Conservation (phyloP, 1,140 invertebrate genomes). For the Mycetomoellerius zeteki region DNA sequence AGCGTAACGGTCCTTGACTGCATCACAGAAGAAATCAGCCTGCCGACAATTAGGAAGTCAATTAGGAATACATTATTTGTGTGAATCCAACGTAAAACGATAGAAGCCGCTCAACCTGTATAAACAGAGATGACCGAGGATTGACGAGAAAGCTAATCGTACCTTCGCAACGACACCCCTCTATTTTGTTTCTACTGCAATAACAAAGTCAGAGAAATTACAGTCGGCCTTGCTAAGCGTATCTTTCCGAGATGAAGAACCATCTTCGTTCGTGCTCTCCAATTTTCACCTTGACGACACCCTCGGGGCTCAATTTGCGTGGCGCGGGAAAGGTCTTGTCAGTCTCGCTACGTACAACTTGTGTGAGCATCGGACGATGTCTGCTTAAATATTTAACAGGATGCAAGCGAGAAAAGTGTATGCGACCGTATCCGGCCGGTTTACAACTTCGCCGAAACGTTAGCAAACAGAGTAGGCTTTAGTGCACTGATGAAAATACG, state of each 20-base stretch:
- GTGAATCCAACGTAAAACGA: background rate
- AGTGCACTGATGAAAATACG: background rate
- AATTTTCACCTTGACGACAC: constrained; percentile 73
- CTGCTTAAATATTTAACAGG: constrained; percentile 72
- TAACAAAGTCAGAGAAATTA: constrained; percentile 67
- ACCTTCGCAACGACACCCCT: background rate
- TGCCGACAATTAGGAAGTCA: constrained; percentile 19
- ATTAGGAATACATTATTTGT: constrained; percentile 26
- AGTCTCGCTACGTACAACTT: constrained; percentile 41
- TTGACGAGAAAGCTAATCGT: constrained; percentile 65
- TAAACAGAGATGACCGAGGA: constrained; percentile 28
- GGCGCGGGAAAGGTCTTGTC: constrained; percentile 51
- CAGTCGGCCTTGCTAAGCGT: constrained; percentile 62
- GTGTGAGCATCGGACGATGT: constrained; percentile 22
- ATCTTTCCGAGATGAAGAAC: constrained; percentile 63
- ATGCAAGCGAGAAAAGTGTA: background rate
- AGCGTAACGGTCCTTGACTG: background rate
- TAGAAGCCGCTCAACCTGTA: background rate
- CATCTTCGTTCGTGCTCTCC: constrained; percentile 70
- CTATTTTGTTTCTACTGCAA: constrained; percentile 60
- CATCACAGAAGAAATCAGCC: constrained; percentile 18
- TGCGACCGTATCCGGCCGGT: background rate
- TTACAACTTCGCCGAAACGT: background rate
- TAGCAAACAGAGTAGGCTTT: background rate
- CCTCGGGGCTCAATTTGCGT: constrained; percentile 74